Evolutionary conservation across 2,797 vertebrate genomes (phyloP), one percentile per base, ranked within the genome.

Genomic region (Tragelaphus oryx): DNA sequence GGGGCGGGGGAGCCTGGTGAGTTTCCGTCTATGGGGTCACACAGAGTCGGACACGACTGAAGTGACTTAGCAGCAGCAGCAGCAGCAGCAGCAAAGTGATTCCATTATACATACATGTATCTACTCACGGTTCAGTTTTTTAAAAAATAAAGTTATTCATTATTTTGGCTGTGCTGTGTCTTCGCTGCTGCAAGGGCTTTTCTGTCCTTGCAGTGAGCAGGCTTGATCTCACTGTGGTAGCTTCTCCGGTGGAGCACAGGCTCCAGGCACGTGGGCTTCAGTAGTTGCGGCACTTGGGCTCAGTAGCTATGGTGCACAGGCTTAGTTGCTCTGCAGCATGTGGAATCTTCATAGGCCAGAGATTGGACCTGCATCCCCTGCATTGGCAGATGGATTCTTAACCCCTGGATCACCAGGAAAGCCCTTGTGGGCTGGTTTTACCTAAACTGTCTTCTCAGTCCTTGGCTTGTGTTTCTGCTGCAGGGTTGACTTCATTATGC

Each of bases 331-430:
- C 11, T 41, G 37, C 37, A 71, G 37, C 22, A 41, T 0, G 22
- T 26, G 68, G 37, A 13, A 7, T 13, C 37, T 71, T 41, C 68
- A 71, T 1, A 11, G 37, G 41, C 68, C 68, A 71, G 68, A 22
- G 68, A 13, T 24, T 0, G 22, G 41, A 24, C 22, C 37, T 0
- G 0, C 37, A 41, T 71, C 11, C 68, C 37, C 33, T 26, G 68
- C 20, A 71, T 2, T 41, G 37, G 68, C 68, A 71, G 68, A 22
- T 13, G 37, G 20, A 41, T 41, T 71, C 33, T 41, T 6, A 13
- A 13, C 68, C 68, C 13, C 68, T 71, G 37, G 68, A 41, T 37
- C 20, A 41, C 10, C 5, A 13, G 68, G 11, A 13, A 24, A 24
- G 22, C 22, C 37, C 33, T 8, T 41, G 68, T 13, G 22, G 68